Percentiles rank a stretch among this genome's conserved stretches.
Evolutionary conservation across 2,888 invertebrate species (phyloP).

Genomic region (Phaedon cochleariae): DNA sequence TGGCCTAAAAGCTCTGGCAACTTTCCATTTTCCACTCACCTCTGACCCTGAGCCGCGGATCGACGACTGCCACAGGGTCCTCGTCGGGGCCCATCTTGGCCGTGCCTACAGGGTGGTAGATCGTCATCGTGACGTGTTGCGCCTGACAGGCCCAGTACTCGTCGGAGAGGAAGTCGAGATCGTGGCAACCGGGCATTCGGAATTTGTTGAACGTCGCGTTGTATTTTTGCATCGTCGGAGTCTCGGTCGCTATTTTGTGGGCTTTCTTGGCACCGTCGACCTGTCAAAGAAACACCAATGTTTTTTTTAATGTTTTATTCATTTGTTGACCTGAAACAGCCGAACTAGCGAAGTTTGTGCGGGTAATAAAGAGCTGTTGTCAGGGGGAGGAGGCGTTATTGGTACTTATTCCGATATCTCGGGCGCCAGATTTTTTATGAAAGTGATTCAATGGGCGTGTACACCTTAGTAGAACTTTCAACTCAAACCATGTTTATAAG

Average conservation of each 20-base stretch:
- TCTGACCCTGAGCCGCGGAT: slow-evolving; percentile 71
- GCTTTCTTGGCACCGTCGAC: slow-evolving; percentile 79
- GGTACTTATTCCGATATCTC: no score
- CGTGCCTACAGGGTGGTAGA: slow-evolving; percentile 84
- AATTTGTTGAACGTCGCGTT: slow-evolving; percentile 72
- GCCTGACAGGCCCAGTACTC: slow-evolving; percentile 82
- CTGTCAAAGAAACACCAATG: slow-evolving; percentile 61
- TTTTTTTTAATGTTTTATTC: no score
- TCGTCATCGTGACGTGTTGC: slow-evolving; percentile 78
- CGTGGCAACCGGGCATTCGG: slow-evolving; percentile 72
- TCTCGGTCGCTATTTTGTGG: slow-evolving; percentile 65
- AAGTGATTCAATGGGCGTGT: no score
- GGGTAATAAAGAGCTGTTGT: no score
- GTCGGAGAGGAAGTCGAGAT: slow-evolving; percentile 72
- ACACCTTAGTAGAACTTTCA: no score
- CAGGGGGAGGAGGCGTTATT: no score
- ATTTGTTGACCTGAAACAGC: no score
- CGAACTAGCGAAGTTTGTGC: no score
- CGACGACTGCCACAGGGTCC: slow-evolving; percentile 73
- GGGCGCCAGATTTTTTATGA: no score
- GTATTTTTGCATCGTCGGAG: slow-evolving; percentile 68
- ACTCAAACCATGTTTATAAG: no score
- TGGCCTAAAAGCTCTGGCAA: no score
- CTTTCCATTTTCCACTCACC: slow-evolving; percentile 62
- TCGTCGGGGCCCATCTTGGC: slow-evolving; percentile 79